These are phyloP conservation scores for Halcyon leucocephala DNA, from an alignment of 2,797 vertebrate species.

Conservation along the genomic window DNA sequence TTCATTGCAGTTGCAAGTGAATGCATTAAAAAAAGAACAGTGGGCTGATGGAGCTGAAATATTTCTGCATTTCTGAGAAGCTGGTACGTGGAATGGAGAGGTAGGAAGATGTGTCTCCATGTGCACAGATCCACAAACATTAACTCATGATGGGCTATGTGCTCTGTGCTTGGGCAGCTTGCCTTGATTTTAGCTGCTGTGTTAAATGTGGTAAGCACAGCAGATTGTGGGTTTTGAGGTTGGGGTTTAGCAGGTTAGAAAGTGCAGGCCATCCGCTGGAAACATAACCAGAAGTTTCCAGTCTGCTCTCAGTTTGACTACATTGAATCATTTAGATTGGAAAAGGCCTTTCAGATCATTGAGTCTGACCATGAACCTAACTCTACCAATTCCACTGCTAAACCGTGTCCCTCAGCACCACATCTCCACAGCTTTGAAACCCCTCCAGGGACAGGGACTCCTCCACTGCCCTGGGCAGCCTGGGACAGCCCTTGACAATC, in stretches of 20 bases:
- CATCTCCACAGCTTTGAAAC: not conserved
- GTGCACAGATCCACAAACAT: not conserved
- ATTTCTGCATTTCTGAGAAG: not conserved
- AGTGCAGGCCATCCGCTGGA: accelerated
- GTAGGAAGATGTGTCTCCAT: not conserved
- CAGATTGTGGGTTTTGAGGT: not conserved
- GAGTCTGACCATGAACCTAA: not conserved
- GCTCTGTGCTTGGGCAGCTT: not conserved
- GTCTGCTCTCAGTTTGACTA: not conserved
- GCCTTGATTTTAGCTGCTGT: not conserved
- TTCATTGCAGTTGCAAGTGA: not conserved
- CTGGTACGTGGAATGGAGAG: not conserved
- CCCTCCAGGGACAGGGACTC: not conserved
- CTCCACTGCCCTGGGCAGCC: not conserved
- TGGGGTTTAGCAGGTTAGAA: not conserved
- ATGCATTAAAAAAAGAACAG: not conserved
- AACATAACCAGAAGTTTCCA: not conserved
- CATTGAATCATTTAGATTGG: not conserved
- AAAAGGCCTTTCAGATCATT: not conserved
- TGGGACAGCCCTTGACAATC: not conserved
- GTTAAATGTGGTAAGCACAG: not conserved
- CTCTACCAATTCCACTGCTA: not conserved
- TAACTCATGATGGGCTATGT: not conserved
- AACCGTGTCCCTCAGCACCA: not conserved
- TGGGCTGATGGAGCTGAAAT: not conserved